A percentile compares a stretch with the other conserved stretches of the same genome.
Conservation (phyloP, 2,888 invertebrate species). For the Lithodes maja region DNA sequence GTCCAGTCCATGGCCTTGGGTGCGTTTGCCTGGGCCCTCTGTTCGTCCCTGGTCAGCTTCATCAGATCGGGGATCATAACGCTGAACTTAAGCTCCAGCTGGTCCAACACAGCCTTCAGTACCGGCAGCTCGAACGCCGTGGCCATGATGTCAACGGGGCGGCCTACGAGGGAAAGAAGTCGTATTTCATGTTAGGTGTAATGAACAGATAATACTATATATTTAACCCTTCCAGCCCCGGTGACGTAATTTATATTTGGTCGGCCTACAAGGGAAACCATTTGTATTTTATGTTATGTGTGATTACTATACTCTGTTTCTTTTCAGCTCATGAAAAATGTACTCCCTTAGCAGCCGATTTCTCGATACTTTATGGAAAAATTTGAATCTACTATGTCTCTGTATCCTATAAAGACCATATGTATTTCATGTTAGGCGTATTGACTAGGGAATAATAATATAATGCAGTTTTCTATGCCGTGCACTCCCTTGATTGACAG, state of each 20-base stretch:
- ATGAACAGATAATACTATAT: not conserved
- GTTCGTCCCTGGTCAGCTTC: constrained; percentile 12
- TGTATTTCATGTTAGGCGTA: no score
- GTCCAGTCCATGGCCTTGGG: constrained; percentile 27
- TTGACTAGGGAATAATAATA: no score
- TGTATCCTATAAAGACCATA: not conserved
- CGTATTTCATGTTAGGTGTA: not conserved
- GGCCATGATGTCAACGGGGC: constrained; percentile 65
- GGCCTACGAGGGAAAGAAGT: constrained; percentile 14
- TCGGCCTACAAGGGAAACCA: not conserved
- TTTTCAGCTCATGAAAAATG: no score
- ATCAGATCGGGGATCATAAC: constrained; percentile 44
- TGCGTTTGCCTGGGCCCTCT: not conserved
- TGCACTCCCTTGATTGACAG: no score
- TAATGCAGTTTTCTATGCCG: no score
- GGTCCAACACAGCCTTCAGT: constrained; percentile 27
- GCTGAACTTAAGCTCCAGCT: constrained; percentile 15
- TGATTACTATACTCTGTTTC: no score
- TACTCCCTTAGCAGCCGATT: no score
- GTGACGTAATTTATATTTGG: not conserved
- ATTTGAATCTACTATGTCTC: not conserved
- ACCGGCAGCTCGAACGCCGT: constrained; percentile 37
- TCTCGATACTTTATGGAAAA: no score
- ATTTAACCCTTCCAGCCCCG: not conserved
- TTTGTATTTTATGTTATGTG: not conserved